Evolutionary conservation across 2,797 vertebrate genomes (phyloP), one percentile per base, ranked within the genome.

Genomic region (Cichlasoma orientale): DNA sequence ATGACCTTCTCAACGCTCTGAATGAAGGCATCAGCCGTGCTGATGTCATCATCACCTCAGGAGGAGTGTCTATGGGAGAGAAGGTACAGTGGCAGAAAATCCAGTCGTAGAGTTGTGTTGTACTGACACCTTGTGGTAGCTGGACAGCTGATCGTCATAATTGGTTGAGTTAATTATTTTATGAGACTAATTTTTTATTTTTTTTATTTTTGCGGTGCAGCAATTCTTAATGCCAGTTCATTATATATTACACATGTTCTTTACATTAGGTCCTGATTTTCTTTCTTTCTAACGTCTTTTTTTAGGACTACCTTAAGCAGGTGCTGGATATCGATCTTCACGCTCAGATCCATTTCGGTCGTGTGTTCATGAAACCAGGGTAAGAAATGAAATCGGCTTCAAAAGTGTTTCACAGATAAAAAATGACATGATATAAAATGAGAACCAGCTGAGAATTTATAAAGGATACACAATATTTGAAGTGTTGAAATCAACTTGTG

Each of bases 1-100:
- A 99, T 95, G 98, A 99, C 94, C 97, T 99, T 95, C 96, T 99
- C 94, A 99, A 97, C 90, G 98, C 98, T 94, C 96, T 99, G 95
- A 99, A 99, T 92, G 98, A 99, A 94, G 98, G 98, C 91, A 99
- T 99, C 94, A 99, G 97, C 93, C 98, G 97, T 90, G 98, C 98
- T 93, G 98, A 99, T 94, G 98, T 99, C 95, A 99, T 99, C 95
- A 99, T 99, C 95, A 99, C 98, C 89, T 99, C 98, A 93, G 98
- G 98, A 92, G 98, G 98, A 52, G 98, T 99, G 83, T 99, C 98
- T 79, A 99, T 99, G 98, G 98, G 98, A 82, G 98, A 99, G 94
- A 99, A 99, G 97, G 98, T 99, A 82, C 19, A 12, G 70, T 14
- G 21, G 55, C 75, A 61, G 12, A 38, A 56, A 56, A 2, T 31